Percentiles rank a stretch among this genome's conserved stretches.
phyloP scores from a whole-genome alignment of 2,888 invertebrate genomes.

The Apodemia zela region DNA sequence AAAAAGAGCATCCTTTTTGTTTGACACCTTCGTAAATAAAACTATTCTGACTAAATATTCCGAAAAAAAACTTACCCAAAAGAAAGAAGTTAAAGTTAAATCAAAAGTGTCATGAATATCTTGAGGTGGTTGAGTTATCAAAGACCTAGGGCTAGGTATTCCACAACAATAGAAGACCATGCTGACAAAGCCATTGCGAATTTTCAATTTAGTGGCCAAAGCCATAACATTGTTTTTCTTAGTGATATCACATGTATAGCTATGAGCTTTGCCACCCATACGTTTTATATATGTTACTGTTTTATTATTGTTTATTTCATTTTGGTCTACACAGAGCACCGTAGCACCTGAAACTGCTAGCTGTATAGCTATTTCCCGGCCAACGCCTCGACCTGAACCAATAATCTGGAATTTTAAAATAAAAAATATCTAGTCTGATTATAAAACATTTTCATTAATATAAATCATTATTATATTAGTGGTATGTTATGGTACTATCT shows the following conservation, averaged over 20 bases:
- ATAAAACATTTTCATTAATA: background rate
- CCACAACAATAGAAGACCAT: constrained; percentile 84
- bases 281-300: constrained; percentile 68
- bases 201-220: constrained; percentile 64
- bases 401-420: constrained; percentile 73
- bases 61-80: constrained; percentile 74
- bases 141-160: constrained; percentile 80
- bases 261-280: constrained; percentile 66
- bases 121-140: constrained; percentile 70
- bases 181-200: constrained; percentile 78
- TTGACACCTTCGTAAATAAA: no score
- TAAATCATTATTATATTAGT: no score
- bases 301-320: constrained; percentile 69
- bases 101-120: constrained; percentile 79
- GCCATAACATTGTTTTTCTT: constrained; percentile 69
- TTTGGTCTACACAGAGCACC: constrained; percentile 84
- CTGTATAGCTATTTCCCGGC: constrained; percentile 82
- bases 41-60: no score
- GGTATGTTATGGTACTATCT: no score
- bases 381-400: constrained; percentile 85
- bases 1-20: no score
- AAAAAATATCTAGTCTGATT: background rate
- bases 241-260: constrained; percentile 80
- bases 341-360: constrained; percentile 78
- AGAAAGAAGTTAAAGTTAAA: constrained; percentile 81